Evolutionary conservation across 2,113 vertebrate species (phyloP), one percentile per base, ranked within the genome.

Genomic region (Gymnarchus niloticus): DNA sequence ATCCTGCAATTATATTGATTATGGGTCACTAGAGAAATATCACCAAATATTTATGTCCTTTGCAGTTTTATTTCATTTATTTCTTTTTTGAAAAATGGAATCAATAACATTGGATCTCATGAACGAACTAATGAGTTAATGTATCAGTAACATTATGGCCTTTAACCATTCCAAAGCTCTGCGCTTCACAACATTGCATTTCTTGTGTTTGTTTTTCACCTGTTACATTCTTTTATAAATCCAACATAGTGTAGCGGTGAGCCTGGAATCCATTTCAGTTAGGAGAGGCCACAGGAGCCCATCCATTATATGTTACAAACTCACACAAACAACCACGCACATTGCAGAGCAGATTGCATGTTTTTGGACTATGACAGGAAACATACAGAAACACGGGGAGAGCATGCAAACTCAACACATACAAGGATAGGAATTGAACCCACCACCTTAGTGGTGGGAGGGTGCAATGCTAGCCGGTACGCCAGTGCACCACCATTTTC

Each of bases 51-150:
- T 44, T 44, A 80, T 73, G 41, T 19, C 5, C 33, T 41, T 37
- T 41, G 7, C 33, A 19, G 65, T 73, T 73, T 73, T 52, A n/a
- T n/a, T n/a, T n/a, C n/a, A n/a, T n/a, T 56, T n/a, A n/a, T n/a
- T n/a, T n/a, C n/a, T 61, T 80, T 80, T 46, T 80, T 80, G 76
- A 80, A 41, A 21, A 80, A 80, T 49, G 46, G 76, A 25, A 44
- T 80, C 44, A 80, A 80, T 80, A 80, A n/a, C 44, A 17, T 49
- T 49, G 23, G 44, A 7, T 23, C 44, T 48, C 6, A 48, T 46
- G 76, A 49, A 49, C 44, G 23, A 80, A 80, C 28, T n/a, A 78
- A 78, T n/a, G 9, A 80, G 9, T 48, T 49, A 73, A 73, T 73
- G 65, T 73, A 73, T 19, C 65, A 37, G 65, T 73, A 41, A 37